Base-by-base conservation (phyloP, 2,113 vertebrate genomes). In the Numenius arquata region DNA sequence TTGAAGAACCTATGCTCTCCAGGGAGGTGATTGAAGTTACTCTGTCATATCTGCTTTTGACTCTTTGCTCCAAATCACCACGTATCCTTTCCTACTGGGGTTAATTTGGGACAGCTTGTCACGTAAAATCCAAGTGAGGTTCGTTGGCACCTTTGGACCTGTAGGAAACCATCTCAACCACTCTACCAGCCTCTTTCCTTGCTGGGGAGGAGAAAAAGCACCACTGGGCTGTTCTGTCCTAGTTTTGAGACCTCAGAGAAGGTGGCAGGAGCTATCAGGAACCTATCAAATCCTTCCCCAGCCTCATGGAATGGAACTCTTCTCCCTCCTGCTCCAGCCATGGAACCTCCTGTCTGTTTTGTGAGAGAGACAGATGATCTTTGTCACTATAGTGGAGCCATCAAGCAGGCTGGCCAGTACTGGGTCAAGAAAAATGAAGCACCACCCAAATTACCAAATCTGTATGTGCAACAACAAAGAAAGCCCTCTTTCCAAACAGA, bases 271-370 rank as follows among this genome's bases (percentile, higher is more conserved):
- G 6, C 22, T 45, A 38, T 15, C 29, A 84, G 76, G 7, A 71
- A 30, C 29, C 53, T 14, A 74, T 13, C 12, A 84, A 52, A 52
- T 36, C 26, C 27, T 53, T 78, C 12, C n/a, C 6, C 32, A 55
- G 19, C 17, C 26, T 80, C 0, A 0, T 26, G 26, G 66, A 27
- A 55, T 30, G 34, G 30, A 61, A 1, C 11, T 79, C 36, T 70
- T 85, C 21, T 75, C 12, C 18, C 30, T 84, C 36, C 43, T 63
- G 10, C 50, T 89, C 26, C 38, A 78, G 12, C 17, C n/a, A 11
- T 29, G 34, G 32, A 59, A n/a, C 40, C 10, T 93, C 7, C 27
- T 38, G 6, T 58, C 20, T 45, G 3, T 88, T 94, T 34, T 30
- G 5, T 78, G 52, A 67, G 62, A 45, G 29, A 78, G 6, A 21